Evolutionary conservation across 1,140 invertebrate species (phyloP), one percentile per base, ranked within the genome.

Genomic region (Trichonephila inaurata): DNA sequence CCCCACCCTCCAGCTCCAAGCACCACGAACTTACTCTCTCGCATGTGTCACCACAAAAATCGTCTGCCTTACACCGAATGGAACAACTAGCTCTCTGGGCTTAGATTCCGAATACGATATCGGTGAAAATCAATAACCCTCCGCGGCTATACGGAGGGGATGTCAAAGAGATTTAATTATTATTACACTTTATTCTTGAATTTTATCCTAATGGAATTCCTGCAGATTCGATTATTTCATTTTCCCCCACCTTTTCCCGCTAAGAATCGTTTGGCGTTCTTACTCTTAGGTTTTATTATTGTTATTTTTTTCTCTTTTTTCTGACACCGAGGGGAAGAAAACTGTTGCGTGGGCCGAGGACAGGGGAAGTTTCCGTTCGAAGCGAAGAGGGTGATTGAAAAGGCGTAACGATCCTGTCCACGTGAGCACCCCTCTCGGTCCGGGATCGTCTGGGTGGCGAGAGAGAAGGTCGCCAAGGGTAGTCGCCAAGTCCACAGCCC

Each of bases 1-100:
- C 0, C 95, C 95, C 5, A 95, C 95, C 10, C 95, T 10, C 95
- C 95, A 16, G 95, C 95, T 0, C 95, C 95, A 3, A 95, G 91
- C 16, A 95, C 93, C 4, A 95, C 95, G 40, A 95, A 89, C 90
- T 95, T 95, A 81, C 83, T 94, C 60, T 94, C 94, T 33, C 92
- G 28, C 94, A 94, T 94, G 83, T 5, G 24, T 61, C n/a, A 28
- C 82, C 44, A n/a, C 21, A 16, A n/a, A 85, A 60, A 85, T 60
- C 51, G 21, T 85, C 83, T 60, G 82, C 44, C 24, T 12, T 72
- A 28, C 24, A 77, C 18, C 33, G 21, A 64, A 6, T 2, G 18
- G 18, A 51, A 51, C 51, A 7, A 51, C 51, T 51, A 51, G 51
- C 51, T 51, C 4, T 3, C 24, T 69, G 10, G 66, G n/a, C 24